Evolutionary conservation across 2,888 invertebrate species (phyloP), one percentile per base, ranked within the genome.

Genomic region (Andrena haemorrhoa): DNA sequence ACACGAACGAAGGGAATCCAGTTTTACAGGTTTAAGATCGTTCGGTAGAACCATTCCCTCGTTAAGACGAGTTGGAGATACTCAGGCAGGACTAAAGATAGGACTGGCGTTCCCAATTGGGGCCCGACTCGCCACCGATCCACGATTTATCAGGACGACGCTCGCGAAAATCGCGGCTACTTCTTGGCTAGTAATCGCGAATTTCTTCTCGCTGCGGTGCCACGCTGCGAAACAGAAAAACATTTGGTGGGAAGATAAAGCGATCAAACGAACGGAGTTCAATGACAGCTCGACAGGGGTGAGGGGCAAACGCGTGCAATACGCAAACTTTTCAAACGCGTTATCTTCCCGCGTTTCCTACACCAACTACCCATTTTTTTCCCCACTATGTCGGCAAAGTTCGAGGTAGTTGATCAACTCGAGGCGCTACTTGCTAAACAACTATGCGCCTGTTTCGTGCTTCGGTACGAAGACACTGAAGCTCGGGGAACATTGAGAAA

Each of bases 21-120:
- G 89, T 89, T 89, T 89, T 89, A 84, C 89, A 88, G 87, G 89
- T 88, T 85, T 82, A 70, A 80, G 84, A 83, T 79, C 82, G 83
- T 80, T 83, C 68, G 82, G 63, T 60, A 66, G 78, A 80, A 86
- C 76, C 75, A 75, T 86, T 83, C 73, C 76, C 82, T 74, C 77
- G 69, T 71, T 63, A 72, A 71, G 69, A 82, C 63, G 70, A 66
- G 69, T 77, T 47, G 51, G 63, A 71, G 75, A 83, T 84, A 70
- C 61, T 53, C 56, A 20, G 41, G 33, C 74, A 60, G 69, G 75
- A 74, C 63, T 58, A 82, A 78, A 77, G 79, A 76, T 72, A 79
- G 75, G 82, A 71, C 51, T 69, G 63, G 51, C 65, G 73, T 68
- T 75, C 69, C 79, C 53, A 84, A 78, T 83, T 72, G 70, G 51